phyloP scores from a whole-genome alignment of 2,113 vertebrate species.

The Forbesichthys agassizii region DNA sequence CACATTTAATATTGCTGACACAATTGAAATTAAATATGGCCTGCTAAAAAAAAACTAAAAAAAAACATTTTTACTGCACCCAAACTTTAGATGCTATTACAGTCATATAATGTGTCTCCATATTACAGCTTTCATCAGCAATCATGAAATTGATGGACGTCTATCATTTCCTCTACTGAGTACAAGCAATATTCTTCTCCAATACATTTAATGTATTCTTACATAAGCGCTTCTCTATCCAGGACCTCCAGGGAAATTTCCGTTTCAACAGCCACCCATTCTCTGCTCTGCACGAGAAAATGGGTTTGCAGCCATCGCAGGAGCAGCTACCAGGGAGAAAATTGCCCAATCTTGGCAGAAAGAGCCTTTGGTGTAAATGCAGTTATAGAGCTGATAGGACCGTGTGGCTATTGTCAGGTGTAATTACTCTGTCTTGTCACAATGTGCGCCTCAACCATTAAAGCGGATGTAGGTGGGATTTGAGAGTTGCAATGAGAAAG shows the following conservation, averaged over 20 bases:
- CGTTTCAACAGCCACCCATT: conserved; percentile 50
- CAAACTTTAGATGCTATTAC: neutral
- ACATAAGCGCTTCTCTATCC: conserved; percentile 50
- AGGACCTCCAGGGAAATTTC: conserved; percentile 66
- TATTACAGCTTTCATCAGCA: conserved; percentile 2
- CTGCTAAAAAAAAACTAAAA: neutral
- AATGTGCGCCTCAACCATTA: conserved; percentile 29
- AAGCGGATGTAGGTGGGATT: conserved; percentile 1
- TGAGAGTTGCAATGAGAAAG: too few relatives aligned
- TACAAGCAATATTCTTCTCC: conserved; percentile 39
- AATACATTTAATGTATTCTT: conserved; percentile 48
- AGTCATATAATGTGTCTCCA: neutral
- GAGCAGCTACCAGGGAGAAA: conserved; percentile 38
- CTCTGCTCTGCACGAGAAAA: conserved; percentile 44
- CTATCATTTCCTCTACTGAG: conserved; percentile 39
- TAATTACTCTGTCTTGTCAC: conserved; percentile 47
- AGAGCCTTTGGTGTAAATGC: conserved; percentile 61
- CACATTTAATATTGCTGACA: too few relatives aligned
- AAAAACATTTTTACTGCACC: neutral
- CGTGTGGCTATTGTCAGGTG: conserved; percentile 59
- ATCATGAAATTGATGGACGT: neutral
- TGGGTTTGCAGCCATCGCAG: conserved; percentile 48
- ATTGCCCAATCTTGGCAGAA: conserved; percentile 41
- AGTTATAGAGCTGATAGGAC: conserved; percentile 61
- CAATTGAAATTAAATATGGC: neutral